Evolutionary conservation across 2,888 invertebrate species (phyloP), one percentile per base, ranked within the genome.

Genomic region (Plebejus melissa): DNA sequence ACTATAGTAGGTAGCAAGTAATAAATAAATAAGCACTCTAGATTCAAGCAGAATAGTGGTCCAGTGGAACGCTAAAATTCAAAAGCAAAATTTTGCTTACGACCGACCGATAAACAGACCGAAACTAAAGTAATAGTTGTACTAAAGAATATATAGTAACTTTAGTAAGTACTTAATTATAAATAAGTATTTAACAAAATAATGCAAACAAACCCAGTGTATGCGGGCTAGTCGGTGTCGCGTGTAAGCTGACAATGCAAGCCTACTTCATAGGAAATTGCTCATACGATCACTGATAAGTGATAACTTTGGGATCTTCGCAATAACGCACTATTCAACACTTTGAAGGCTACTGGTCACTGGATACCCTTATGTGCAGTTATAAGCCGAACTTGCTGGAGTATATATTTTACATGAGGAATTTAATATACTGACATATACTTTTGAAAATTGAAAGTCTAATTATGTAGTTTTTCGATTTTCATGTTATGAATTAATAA

Each of bases 161-260:
- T 22, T 22, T 22, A 22, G 22, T 22, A 32, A 32, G 32, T 32
- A 32, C 32, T 32, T 32, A 32, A 32, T 32, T 32, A 32, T 41
- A 41, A 6, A 41, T 41, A 41, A 41, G 7, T 41, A 41, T 50
- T 50, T 2, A 13, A 50, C 13, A 11, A 13, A 13, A 50, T 46
- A 11, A 46, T 50, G 80, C 82, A 77, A 80, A 78, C 80, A 80
- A 82, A 83, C 80, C 85, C 79, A 85, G 87, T 87, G 87, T 88
- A 87, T 86, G 86, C 87, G 82, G 82, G 9, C 9, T 81, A 82
- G 84, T 83, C 77, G 83, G 90, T 90, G 83, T 91, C 91, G 80
- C 80, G 83, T 90, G 82, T 80, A 90, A 76, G 91, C 90, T 91
- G 89, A 90, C 87, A 79, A 38, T 75, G 88, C 89, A 82, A 77